phyloP scores from a whole-genome alignment of 2,888 invertebrate species.

The Tribolium freemani region DNA sequence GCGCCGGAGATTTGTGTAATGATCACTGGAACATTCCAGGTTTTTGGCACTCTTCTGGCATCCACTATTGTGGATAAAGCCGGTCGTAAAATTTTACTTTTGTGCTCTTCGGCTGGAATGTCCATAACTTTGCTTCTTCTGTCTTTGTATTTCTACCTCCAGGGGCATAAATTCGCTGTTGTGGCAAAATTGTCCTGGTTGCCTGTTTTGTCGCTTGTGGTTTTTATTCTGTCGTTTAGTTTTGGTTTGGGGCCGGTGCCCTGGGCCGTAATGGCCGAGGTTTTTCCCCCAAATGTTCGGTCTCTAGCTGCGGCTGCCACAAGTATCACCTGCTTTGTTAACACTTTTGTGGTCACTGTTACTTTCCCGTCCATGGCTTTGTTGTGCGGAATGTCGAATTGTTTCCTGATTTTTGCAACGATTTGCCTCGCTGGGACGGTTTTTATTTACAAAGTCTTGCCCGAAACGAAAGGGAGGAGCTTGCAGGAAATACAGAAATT shows the following conservation, averaged over 20 bases:
- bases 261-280: constrained; percentile 86
- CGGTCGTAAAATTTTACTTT: constrained; percentile 79
- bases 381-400: constrained; percentile 12
- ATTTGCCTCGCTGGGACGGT: constrained; percentile 1
- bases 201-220: constrained; percentile 78
- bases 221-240: constrained; percentile 82
- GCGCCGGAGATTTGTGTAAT: constrained; percentile 78
- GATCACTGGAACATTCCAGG: constrained; percentile 81
- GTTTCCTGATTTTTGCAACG: constrained; percentile 22
- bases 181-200: constrained; percentile 72
- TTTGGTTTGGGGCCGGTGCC: constrained; percentile 80
- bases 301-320: constrained; percentile 70
- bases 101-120: constrained; percentile 78
- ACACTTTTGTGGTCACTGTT: constrained; percentile 77
- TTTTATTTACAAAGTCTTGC: constrained; percentile 26
- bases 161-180: constrained; percentile 46
- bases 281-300: constrained; percentile 84
- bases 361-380: constrained; percentile 55
- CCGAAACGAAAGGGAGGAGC: constrained; percentile 37
- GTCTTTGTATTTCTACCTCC: constrained; percentile 80
- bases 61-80: constrained; percentile 82
- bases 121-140: constrained; percentile 77
- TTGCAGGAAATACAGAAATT: constrained; percentile 32
- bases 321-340: constrained; percentile 44
- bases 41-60: constrained; percentile 77